Percentiles rank a stretch among this genome's conserved stretches.
Conservation (phyloP, 37 sponge, comb jelly and placozoan species). For the Trichoplax adhaerens region DNA sequence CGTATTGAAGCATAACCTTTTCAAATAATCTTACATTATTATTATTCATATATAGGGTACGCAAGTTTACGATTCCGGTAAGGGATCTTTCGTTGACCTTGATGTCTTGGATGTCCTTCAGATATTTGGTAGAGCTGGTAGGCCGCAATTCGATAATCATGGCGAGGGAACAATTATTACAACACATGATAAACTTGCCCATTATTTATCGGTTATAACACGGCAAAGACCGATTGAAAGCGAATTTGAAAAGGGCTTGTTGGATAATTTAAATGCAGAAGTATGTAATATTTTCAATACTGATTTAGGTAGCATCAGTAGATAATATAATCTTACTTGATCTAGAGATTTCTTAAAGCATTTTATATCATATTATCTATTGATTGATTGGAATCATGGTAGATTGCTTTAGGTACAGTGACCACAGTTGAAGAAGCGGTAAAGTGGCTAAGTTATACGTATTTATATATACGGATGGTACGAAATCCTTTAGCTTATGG, state of each 20-base stretch:
- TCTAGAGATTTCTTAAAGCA: background rate
- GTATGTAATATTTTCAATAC: conserved; percentile 16
- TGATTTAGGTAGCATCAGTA: background rate
- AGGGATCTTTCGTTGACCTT: conserved; percentile 87
- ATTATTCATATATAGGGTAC: conserved; percentile 48
- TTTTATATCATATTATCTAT: background rate
- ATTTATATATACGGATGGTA: conserved; percentile 61
- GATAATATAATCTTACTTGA: background rate
- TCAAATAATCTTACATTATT: background rate
- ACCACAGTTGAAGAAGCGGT: conserved; percentile 75
- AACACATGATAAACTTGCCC: conserved; percentile 73
- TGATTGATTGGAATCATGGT: background rate
- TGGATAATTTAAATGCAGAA: conserved; percentile 92
- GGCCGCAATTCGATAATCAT: conserved; percentile 83
- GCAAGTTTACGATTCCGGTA: conserved; percentile 82
- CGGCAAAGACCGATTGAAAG: conserved; percentile 94
- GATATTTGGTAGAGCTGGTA: conserved; percentile 93
- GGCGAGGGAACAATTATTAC: conserved; percentile 95
- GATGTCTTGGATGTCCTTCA: conserved; percentile 95
- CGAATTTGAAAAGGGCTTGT: conserved; percentile 46
- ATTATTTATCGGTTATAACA: conserved; percentile 83
- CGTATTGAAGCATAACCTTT: too few relatives aligned
- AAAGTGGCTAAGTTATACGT: conserved; percentile 91
- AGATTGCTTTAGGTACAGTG: conserved; percentile 79
- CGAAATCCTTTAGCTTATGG: conserved; percentile 78